These are phyloP conservation scores for Drosophila flavopinicola DNA, from an alignment of 2,888 invertebrate genomes.

Conservation along the genomic window DNA sequence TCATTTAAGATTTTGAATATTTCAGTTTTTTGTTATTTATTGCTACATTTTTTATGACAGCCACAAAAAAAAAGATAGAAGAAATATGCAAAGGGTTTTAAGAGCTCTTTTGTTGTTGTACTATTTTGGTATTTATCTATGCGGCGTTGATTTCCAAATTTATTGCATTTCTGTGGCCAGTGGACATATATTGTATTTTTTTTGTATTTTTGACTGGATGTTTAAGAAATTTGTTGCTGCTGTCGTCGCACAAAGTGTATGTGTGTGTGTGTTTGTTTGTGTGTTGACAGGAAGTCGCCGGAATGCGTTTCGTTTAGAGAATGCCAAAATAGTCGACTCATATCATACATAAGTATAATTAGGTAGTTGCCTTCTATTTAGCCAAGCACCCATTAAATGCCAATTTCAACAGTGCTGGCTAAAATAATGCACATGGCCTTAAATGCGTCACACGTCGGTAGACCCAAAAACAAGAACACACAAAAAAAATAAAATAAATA, in stretches of 20 bases:
- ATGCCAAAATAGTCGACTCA: slow-evolving; percentile 40
- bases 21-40: slow-evolving; percentile 64
- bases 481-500: slow-evolving; percentile 6
- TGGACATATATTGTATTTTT: slow-evolving; percentile 54
- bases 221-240: slow-evolving; percentile 37
- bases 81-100: slow-evolving; percentile 46
- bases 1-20: slow-evolving; percentile 41
- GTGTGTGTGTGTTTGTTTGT: slow-evolving; percentile 23
- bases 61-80: slow-evolving; percentile 49
- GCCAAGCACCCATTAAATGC: slow-evolving; percentile 36
- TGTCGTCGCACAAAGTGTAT: slow-evolving; percentile 20
- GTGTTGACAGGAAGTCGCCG: slow-evolving; percentile 70
- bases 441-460: slow-evolving; percentile 13
- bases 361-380: slow-evolving; percentile 34
- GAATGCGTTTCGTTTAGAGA: slow-evolving; percentile 58
- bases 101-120: slow-evolving; percentile 22
- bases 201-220: slow-evolving; percentile 40
- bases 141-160: slow-evolving; percentile 70
- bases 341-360: slow-evolving; percentile 42
- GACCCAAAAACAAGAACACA: slow-evolving; percentile 8
- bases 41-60: slow-evolving; percentile 76
- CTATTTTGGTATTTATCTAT: slow-evolving; percentile 40
- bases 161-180: slow-evolving; percentile 71
- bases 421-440: slow-evolving; percentile 27
- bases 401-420: slow-evolving; percentile 34